Base-by-base conservation (phyloP, 2,888 invertebrate genomes). In the Drosophila mettleri region DNA sequence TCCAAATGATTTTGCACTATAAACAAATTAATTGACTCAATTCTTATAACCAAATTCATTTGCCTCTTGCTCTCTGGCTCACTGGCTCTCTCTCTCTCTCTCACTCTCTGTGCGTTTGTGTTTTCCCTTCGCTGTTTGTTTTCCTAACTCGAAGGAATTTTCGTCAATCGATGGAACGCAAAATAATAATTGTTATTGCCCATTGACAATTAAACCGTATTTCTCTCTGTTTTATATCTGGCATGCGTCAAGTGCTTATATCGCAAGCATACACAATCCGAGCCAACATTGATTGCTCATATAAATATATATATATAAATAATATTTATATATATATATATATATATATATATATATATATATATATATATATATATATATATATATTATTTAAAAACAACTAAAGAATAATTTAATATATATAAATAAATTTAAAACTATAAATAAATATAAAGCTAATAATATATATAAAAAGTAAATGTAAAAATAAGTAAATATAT, bases 1-100 rank as follows among this genome's bases (percentile, higher is more conserved):
- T 45, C 77, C 53, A 67, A 80, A 84, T 86, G 74, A 71, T 83
- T 84, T 83, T 83, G 84, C 71, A 83, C 69, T 88, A 73, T 67
- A 86, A 73, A 80, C 84, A 86, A 84, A 85, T 80, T 83, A 84
- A 85, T 85, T 88, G 72, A 75, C 53, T 78, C 53, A 72, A 59
- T 61, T 64, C 49, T 51, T 57, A 53, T 57, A 36, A 41, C 27
- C 45, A 36, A 45, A 18, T 29, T 18, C 18, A 12, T 9, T 7
- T 12, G 3, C n/a, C n/a, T 14, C 8, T 18, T n/a, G n/a, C n/a
- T n/a, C n/a, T n/a, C n/a, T n/a, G n/a, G n/a, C n/a, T n/a, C n/a
- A n/a, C n/a, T n/a, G n/a, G n/a, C n/a, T n/a, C n/a, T n/a, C n/a
- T n/a, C n/a, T n/a, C n/a, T n/a, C n/a, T n/a, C n/a, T n/a, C n/a